Conservation (phyloP, 53 echinoderm and acorn worm genomes). For the Apostichopus leukothele region DNA sequence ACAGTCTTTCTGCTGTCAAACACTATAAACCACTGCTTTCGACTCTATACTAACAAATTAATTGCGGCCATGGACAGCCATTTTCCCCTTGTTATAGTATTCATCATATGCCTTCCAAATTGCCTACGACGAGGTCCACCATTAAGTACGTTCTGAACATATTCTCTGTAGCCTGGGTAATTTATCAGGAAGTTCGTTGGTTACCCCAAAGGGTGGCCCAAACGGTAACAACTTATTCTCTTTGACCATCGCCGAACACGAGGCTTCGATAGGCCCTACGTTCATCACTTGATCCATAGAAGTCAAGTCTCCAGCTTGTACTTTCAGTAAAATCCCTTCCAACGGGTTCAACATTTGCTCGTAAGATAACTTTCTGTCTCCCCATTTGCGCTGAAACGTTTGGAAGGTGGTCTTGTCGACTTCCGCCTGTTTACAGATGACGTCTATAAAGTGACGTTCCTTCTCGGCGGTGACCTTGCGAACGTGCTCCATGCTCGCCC, state of each 20-base stretch:
- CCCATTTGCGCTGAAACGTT: neutral
- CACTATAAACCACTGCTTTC: no score
- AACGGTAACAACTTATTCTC: neutral
- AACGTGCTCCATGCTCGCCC: neutral
- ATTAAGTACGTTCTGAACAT: neutral
- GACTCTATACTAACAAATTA: no score
- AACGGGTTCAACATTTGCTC: neutral
- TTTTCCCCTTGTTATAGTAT: no score
- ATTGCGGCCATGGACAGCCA: no score
- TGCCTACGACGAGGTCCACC: no score
- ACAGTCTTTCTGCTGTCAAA: no score
- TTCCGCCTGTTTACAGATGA: neutral
- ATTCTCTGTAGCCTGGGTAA: neutral
- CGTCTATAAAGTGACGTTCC: neutral
- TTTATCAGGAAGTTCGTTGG: neutral
- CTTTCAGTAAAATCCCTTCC: neutral
- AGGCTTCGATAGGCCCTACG: neutral
- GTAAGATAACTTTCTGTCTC: neutral
- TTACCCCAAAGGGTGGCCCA: neutral
- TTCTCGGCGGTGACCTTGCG: neutral
- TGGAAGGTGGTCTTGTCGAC: neutral
- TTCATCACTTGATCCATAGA: neutral
- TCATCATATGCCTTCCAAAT: no score
- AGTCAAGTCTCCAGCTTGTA: neutral
- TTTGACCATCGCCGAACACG: neutral